Evolutionary conservation across 2,113 vertebrate species (phyloP).

Genomic region (Paradoxurus hermaphroditus): DNA sequence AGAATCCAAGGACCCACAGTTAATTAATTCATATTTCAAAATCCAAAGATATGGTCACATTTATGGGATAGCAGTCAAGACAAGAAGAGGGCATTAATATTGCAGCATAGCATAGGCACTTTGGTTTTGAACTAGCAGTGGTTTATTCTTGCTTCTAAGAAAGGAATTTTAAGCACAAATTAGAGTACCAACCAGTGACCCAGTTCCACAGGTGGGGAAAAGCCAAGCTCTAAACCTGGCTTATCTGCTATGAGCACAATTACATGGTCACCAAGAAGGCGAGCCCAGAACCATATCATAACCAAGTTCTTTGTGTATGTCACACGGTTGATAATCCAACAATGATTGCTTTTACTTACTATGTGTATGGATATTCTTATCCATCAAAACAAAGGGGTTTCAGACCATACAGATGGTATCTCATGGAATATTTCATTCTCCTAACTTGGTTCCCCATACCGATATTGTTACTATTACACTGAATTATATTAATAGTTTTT

Average conservation of each 20-base stretch:
- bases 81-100: background rate
- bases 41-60: background rate
- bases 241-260: background rate
- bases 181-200: background rate
- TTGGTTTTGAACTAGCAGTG: background rate
- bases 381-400: background rate
- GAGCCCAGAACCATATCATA: background rate
- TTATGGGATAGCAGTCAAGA: background rate
- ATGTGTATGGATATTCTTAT: background rate
- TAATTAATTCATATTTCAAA: conserved; percentile 7
- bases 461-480: background rate
- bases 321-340: background rate
- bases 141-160: background rate
- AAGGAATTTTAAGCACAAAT: background rate
- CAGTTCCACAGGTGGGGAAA: background rate
- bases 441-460: background rate
- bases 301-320: background rate
- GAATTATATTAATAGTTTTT: background rate
- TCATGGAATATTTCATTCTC: background rate
- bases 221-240: background rate
- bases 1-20: background rate
- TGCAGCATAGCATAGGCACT: background rate
- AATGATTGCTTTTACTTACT: background rate
- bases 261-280: background rate
- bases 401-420: background rate